A percentile compares a stretch with the other conserved stretches of the same genome.
Conservation (phyloP, 2,888 invertebrate genomes). For the Rugalucina vietnamica region DNA sequence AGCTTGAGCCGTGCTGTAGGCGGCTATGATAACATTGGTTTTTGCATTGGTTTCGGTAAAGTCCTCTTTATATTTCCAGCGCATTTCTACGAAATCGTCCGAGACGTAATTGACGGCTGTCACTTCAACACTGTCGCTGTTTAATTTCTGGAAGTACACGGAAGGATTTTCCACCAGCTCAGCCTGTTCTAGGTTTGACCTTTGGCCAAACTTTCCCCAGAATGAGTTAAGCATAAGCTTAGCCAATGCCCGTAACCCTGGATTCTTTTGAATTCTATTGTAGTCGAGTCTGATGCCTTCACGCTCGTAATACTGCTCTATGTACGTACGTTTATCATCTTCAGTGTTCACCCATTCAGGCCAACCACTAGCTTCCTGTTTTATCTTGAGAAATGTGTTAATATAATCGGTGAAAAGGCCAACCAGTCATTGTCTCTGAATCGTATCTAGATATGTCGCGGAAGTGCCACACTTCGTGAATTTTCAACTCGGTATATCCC, state of each 20-base stretch:
- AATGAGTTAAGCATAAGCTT: conserved; percentile 57
- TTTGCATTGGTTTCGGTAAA: neutral
- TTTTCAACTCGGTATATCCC: conserved; percentile 35
- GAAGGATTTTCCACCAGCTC: conserved; percentile 26
- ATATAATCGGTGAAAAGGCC: conserved; percentile 34
- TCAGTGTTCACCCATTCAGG: conserved; percentile 57
- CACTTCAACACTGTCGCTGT: conserved; percentile 43
- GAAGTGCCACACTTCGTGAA: conserved; percentile 56
- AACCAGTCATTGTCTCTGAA: conserved; percentile 70
- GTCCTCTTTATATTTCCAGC: conserved; percentile 15
- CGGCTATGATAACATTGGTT: neutral
- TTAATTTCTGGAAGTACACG: conserved; percentile 39
- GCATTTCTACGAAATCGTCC: conserved; percentile 43
- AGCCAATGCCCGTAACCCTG: conserved; percentile 41
- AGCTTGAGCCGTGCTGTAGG: neutral
- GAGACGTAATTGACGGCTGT: conserved; percentile 35
- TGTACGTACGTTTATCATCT: conserved; percentile 57
- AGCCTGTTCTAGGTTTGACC: conserved; percentile 35
- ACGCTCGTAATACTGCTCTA: neutral
- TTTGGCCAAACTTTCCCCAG: conserved; percentile 63
- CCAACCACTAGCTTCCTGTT: conserved; percentile 52
- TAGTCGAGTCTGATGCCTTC: conserved; percentile 46
- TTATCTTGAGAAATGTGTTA: neutral
- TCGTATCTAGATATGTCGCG: conserved; percentile 35
- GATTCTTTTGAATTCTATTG: conserved; percentile 42